Base-by-base conservation (phyloP, 2,888 invertebrate genomes). In the Hedya salicella region DNA sequence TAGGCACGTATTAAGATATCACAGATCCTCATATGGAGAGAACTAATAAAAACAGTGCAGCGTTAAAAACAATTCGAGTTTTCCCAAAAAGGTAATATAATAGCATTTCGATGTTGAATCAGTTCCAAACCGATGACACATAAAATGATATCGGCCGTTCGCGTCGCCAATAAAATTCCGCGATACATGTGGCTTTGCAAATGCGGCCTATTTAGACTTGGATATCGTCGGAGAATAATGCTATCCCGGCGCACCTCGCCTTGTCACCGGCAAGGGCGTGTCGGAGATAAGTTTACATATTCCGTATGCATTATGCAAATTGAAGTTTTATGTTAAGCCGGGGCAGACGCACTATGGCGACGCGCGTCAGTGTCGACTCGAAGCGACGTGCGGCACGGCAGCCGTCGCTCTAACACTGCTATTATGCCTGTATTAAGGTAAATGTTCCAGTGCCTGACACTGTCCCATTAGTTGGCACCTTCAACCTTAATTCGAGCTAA, bases 221-320 rank as follows among this genome's bases (percentile, higher is more conserved):
- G 81, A 86, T 88, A 87, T 88, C 81, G 82, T 85, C 80, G 76
- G 83, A 88, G 89, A 88, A 89, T 89, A 91, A 91, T 91, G 89
- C 87, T 86, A 89, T 89, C 89, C 89, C 75, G 90, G 86, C 91
- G 80, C 89, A 86, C 90, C 91, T 89, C 87, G 84, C 77, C 74
- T 80, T 87, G 89, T 89, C 91, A 89, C 88, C 81, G 78, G 83
- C 82, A 87, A 87, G 91, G 91, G 91, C 88, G 91, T 89, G 91
- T 86, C 88, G 73, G 78, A 89, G 89, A 89, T 90, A 88, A 88
- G 87, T 91, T 89, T 88, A 91, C 89, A 89, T 91, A 91, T 89
- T 90, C 88, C 80, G 86, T 87, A 91, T 92, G 90, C 88, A 92
- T 91, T 91, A 91, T 92, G 91, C 90, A 89, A 88, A 92, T 90